Base-by-base conservation (phyloP, 2,888 invertebrate species). In the Thecophora atra region DNA sequence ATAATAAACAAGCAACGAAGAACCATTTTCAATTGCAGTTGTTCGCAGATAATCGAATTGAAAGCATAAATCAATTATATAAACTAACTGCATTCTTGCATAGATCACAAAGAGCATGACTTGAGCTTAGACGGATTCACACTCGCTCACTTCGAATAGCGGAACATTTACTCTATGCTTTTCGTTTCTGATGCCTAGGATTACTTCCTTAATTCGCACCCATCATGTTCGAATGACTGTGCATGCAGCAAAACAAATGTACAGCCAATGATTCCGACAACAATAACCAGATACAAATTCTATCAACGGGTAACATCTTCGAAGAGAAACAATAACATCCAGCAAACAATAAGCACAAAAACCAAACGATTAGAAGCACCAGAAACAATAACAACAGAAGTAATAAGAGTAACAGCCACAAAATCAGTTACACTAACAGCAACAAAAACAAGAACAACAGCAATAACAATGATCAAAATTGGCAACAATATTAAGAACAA, bases 11-110 rank as follows among this genome's bases (percentile, higher is more conserved):
- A 26, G 63, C 26, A 52, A 63, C 52, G 56, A 58, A 26, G 52
- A 73, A 56, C 54, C 11, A 54, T 19, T 64, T 68, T 56, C 7
- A 68, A 68, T 56, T 66, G 52, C 66, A 47, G 30, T 66, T 66
- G 52, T 66, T 72, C 72, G n/a, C 62, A 71, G 73, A 76, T 75
- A 74, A 77, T 74, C 74, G 72, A 68, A 68, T 62, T 71, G 74
- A 76, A 75, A 73, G 74, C 73, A 73, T 74, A 76, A 78, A 77
- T 77, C 78, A 77, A 78, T 78, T 78, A 78, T 73, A 72, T 74
- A 77, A 75, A 72, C 76, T 78, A 77, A 77, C 77, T 75, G 77
- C 77, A 76, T 26, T 60, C 51, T 13, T 26, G 37, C 58, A 28
- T 24, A n/a, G 58, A 58, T 8, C 58, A 21, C 37, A 21, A 11